A percentile compares a stretch with the other conserved stretches of the same genome.
These are phyloP conservation scores for Lithobates sylvaticus DNA, from an alignment of 2,797 vertebrate species.

Conservation along the genomic window DNA sequence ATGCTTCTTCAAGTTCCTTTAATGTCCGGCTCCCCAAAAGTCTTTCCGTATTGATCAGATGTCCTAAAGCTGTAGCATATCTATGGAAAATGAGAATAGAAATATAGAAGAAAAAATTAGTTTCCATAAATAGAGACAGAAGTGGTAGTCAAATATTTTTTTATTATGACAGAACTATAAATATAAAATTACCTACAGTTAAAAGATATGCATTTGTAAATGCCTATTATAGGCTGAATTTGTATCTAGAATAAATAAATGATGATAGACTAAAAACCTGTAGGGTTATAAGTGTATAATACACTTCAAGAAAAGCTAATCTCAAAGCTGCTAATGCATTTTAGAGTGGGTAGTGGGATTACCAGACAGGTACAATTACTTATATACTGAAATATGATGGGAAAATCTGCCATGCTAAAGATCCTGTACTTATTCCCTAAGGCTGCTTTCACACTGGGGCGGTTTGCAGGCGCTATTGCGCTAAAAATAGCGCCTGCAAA, in stretches of 20 bases:
- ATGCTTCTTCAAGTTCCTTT: constrained; percentile 77
- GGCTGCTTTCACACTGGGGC: too few species aligned
- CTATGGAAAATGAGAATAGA: constrained; percentile 64
- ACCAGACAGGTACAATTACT: too few species aligned
- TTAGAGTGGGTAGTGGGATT: too few species aligned
- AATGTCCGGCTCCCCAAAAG: constrained; percentile 80
- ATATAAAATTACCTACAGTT: neutral
- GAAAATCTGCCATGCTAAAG: too few species aligned
- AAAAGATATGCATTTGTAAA: neutral
- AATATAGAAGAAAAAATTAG: neutral
- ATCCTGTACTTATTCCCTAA: too few species aligned
- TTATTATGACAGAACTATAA: neutral
- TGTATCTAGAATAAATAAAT: neutral
- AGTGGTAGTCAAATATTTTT: neutral
- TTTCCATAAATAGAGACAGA: neutral
- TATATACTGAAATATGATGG: too few species aligned
- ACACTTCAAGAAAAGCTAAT: too few species aligned
- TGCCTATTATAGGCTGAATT: neutral
- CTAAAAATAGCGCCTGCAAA: too few species aligned
- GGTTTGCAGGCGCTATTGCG: too few species aligned
- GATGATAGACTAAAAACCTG: too few species aligned
- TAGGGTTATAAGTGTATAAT: too few species aligned
- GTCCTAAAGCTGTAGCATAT: constrained; percentile 80
- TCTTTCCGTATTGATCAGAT: constrained; percentile 74
- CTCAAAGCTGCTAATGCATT: too few species aligned